Evolutionary conservation across 2,888 invertebrate species (phyloP), one percentile per base, ranked within the genome.

Genomic region (Encarsia formosa): DNA sequence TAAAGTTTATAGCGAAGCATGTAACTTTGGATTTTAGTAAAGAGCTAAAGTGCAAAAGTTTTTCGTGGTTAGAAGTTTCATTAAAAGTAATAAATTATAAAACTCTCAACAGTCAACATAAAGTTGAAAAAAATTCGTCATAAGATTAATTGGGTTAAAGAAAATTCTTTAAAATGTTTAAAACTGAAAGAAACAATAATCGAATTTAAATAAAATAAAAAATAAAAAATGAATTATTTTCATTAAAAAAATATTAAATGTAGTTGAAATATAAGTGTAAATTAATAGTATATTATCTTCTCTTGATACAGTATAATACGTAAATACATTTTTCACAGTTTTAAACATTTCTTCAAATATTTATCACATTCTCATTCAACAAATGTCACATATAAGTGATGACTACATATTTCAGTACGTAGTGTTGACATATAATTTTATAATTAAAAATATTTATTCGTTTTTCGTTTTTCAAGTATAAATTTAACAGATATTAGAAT

Each of bases 271-370:
- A n/a, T n/a, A n/a, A n/a, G n/a, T n/a, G n/a, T n/a, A n/a, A n/a
- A n/a, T n/a, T n/a, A n/a, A n/a, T n/a, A n/a, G n/a, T n/a, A n/a
- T n/a, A n/a, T n/a, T 8, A 5, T 5, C 15, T 5, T 34, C 15
- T 34, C 18, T 18, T 34, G 13, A 31, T 56, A 56, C 55, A 56
- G 43, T 22, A 15, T 47, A 5, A 16, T 52, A 49, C 32, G 49
- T 46, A 49, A 42, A 37, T 35, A 56, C 56, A 53, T 20, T 38
- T 51, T 50, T 39, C 51, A 53, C 53, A 57, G 56, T 57, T 57
- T 53, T 53, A 57, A 57, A 57, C 56, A 51, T 57, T 57, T 53
- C 45, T 37, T 53, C 42, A 44, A 38, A 57, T 46, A 51, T 40
- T 46, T 42, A 52, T 57, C 50, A 51, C 51, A 53, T 41, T 35